These are phyloP conservation scores for Diglossa brunneiventris DNA, from an alignment of 2,113 vertebrate species.

Conservation along the genomic window DNA sequence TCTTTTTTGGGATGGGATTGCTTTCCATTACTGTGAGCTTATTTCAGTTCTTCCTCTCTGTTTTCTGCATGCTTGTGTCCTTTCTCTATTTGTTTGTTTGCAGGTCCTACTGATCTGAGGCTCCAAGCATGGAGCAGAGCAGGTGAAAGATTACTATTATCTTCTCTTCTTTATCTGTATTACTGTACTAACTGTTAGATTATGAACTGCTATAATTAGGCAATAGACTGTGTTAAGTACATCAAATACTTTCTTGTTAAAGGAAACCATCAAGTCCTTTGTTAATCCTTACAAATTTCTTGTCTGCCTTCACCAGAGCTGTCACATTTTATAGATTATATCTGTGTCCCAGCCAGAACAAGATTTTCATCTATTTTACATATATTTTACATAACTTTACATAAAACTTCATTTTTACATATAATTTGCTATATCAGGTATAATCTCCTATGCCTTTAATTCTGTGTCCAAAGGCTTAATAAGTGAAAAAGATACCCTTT, in stretches of 20 bases:
- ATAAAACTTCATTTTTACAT: neutral
- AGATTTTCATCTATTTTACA: neutral
- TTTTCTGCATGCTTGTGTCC: neutral
- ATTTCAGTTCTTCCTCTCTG: neutral
- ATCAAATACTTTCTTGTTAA: neutral
- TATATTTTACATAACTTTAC: conserved; percentile 27
- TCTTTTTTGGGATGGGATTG: neutral
- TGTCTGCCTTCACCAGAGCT: neutral
- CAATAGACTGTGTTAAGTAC: neutral
- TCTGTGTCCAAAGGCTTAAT: neutral
- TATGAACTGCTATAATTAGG: neutral
- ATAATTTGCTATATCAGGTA: neutral
- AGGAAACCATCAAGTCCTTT: neutral
- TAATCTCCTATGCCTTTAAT: neutral
- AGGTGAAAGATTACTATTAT: neutral
- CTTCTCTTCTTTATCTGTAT: neutral
- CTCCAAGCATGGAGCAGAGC: neutral
- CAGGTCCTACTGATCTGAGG: neutral
- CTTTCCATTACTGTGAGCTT: neutral
- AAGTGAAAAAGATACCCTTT: neutral
- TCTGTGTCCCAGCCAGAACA: neutral
- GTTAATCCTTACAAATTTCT: neutral
- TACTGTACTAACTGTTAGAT: neutral
- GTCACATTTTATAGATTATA: neutral
- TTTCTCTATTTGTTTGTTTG: neutral